A percentile compares a stretch with the other conserved stretches of the same genome.
Evolutionary conservation across 2,888 invertebrate species (phyloP).

Genomic region (Lacanobia oleracea): DNA sequence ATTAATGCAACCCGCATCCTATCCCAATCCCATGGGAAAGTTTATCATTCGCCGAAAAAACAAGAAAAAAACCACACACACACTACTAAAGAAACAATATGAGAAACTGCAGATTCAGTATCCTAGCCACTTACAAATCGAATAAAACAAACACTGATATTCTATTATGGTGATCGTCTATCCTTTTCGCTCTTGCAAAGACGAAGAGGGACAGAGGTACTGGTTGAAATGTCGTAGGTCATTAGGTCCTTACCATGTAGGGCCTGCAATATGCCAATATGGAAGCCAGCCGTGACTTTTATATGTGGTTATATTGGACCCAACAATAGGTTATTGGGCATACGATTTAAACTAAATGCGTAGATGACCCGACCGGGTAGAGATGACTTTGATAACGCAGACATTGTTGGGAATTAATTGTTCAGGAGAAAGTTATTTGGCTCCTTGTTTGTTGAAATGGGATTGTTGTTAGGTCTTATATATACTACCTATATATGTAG

Average conservation of each 20-base stretch:
- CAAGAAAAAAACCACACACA: constrained; percentile 56
- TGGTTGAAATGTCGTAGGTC: constrained; percentile 90
- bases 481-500: background rate
- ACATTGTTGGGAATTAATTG: constrained; percentile 75
- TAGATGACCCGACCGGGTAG: constrained; percentile 79
- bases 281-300: constrained; percentile 87
- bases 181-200: constrained; percentile 74
- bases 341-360: constrained; percentile 81
- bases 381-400: constrained; percentile 85
- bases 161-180: constrained; percentile 85
- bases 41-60: constrained; percentile 65
- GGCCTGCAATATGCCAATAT: constrained; percentile 90
- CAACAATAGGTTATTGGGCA: constrained; percentile 86
- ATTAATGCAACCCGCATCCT: constrained; percentile 34
- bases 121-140: constrained; percentile 86
- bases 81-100: constrained; percentile 81
- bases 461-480: constrained; percentile 10
- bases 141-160: constrained; percentile 88
- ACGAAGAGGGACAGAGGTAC: constrained; percentile 78
- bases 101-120: constrained; percentile 84
- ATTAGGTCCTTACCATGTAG: constrained; percentile 89
- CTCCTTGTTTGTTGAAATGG: constrained; percentile 56
- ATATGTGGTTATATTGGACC: constrained; percentile 74
- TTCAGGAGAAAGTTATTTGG: constrained; percentile 63
- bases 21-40: constrained; percentile 61